Evolutionary conservation across 1,140 invertebrate genomes (phyloP).

Genomic region (Drosophila nebulosa): DNA sequence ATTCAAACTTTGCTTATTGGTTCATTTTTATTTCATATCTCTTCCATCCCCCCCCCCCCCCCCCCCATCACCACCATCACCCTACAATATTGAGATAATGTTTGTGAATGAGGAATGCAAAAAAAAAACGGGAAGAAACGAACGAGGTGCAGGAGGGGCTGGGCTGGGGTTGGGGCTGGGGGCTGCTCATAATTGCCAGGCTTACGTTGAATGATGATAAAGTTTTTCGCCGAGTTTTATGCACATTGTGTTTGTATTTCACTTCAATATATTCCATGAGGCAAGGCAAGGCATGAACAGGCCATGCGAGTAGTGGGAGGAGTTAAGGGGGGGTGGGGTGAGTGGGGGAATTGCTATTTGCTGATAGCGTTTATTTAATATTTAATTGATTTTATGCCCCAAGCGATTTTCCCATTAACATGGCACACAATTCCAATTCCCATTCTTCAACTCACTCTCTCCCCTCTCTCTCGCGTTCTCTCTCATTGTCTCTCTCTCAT

Average conservation of each 20-base stretch:
- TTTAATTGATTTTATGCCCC: conserved; percentile 68
- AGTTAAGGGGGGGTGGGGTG: too few relatives aligned
- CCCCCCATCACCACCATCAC: too few relatives aligned
- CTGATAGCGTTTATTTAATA: conserved; percentile 74
- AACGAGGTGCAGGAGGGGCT: background rate
- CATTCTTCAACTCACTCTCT: background rate
- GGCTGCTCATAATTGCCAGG: conserved; percentile 61
- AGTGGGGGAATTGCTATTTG: conserved; percentile 63
- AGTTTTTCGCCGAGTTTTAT: conserved; percentile 39
- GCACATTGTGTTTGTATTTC: conserved; percentile 65
- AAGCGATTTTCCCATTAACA: conserved; percentile 45
- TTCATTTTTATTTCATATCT: too few relatives aligned
- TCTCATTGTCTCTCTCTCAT: too few relatives aligned
- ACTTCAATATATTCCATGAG: conserved; percentile 24
- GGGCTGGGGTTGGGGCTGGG: background rate
- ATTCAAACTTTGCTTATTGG: conserved; percentile 48
- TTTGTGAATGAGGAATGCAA: conserved; percentile 25
- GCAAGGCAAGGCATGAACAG: background rate
- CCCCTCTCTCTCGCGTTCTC: background rate
- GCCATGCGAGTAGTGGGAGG: background rate
- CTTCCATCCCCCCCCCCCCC: too few relatives aligned
- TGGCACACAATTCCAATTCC: background rate
- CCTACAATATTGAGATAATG: conserved; percentile 72
- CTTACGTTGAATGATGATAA: conserved; percentile 64
- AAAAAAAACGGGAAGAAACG: too few relatives aligned